Evolutionary conservation across 2,113 vertebrate species (phyloP).

Genomic region (Elachura formosa): DNA sequence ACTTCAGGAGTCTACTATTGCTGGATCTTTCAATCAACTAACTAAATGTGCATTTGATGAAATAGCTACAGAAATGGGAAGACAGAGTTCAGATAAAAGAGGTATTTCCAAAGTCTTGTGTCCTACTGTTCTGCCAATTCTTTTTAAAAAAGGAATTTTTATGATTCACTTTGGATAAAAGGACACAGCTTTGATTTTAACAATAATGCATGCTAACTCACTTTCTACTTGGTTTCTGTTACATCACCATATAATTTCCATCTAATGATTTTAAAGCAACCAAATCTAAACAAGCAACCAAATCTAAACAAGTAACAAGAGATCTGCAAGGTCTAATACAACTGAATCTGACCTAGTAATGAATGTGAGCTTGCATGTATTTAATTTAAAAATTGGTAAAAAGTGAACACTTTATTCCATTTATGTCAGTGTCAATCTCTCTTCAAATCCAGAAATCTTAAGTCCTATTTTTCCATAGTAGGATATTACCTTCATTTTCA

Average conservation of each 20-base stretch:
- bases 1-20: background rate
- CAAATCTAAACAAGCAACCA: background rate
- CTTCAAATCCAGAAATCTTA: background rate
- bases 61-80: background rate
- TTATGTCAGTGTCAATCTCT: background rate
- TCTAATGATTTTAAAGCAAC: background rate
- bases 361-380: background rate
- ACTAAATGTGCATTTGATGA: background rate
- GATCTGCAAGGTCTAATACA: background rate
- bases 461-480: background rate
- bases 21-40: background rate
- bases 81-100: background rate
- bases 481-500: background rate
- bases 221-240: background rate
- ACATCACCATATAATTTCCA: background rate
- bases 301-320: background rate
- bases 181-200: background rate
- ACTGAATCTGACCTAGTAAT: background rate
- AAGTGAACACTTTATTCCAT: background rate
- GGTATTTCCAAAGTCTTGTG: background rate
- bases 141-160: background rate
- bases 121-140: background rate
- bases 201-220: background rate
- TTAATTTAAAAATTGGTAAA: background rate
- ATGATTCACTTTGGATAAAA: background rate